A percentile compares a stretch with the other conserved stretches of the same genome.
phyloP scores from a whole-genome alignment of 2,113 vertebrate species.

The Raja brachyura region DNA sequence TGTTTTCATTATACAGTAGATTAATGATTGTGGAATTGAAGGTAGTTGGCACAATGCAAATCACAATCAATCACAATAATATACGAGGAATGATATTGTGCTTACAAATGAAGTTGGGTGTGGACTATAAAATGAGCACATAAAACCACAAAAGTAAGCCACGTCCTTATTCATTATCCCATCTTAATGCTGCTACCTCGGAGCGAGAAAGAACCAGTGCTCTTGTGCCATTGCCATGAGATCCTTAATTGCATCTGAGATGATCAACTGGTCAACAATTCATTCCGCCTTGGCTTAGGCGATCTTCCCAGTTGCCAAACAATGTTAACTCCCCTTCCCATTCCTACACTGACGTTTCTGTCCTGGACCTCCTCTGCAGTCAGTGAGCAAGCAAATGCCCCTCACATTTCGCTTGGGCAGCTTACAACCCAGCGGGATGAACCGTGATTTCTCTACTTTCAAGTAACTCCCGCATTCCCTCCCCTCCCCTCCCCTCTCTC shows the following conservation, averaged over 20 bases:
- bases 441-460: too few relatives aligned
- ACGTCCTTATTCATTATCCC: neutral
- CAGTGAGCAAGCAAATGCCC: too few relatives aligned
- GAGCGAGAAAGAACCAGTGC: neutral
- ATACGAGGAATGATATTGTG: neutral
- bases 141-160: neutral
- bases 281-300: too few relatives aligned
- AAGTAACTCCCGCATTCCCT: too few relatives aligned
- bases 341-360: too few relatives aligned
- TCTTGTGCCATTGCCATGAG: neutral
- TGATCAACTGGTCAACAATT: neutral
- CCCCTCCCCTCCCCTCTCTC: too few relatives aligned
- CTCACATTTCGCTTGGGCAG: too few relatives aligned
- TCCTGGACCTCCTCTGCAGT: too few relatives aligned
- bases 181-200: neutral
- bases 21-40: neutral
- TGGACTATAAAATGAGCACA: neutral
- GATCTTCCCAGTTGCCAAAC: too few relatives aligned
- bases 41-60: neutral
- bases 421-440: too few relatives aligned
- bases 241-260: neutral
- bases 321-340: too few relatives aligned
- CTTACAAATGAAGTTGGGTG: neutral
- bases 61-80: too few relatives aligned
- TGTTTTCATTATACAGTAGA: neutral